Conservation (phyloP, 2,888 invertebrate genomes). For the Actias luna region DNA sequence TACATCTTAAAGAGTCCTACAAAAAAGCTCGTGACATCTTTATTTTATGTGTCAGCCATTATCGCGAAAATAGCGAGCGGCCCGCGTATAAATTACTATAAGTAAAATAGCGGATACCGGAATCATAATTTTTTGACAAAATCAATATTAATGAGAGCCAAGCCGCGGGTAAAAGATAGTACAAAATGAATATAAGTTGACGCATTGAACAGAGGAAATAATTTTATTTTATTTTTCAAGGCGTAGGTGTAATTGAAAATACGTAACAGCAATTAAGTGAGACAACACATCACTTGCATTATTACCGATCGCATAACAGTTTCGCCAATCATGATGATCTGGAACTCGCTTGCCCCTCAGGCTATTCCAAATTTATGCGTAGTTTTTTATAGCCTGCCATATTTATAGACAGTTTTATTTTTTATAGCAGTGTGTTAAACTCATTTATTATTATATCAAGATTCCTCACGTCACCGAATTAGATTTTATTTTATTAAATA, state of each 20-base stretch:
- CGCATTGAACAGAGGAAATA: not conserved
- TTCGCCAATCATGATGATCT: slow-evolving; percentile 15
- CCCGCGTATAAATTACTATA: too few relatives aligned
- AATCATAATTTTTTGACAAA: too few relatives aligned
- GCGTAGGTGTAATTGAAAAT: slow-evolving; percentile 5
- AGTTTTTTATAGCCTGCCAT: slow-evolving; percentile 14
- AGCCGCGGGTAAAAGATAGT: too few relatives aligned
- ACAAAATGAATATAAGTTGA: too few relatives aligned
- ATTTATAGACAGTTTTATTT: not conserved
- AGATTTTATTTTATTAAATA: not conserved
- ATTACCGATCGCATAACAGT: slow-evolving; percentile 12
- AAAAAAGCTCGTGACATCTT: too few relatives aligned
- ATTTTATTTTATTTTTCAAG: not conserved
- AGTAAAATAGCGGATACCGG: too few relatives aligned
- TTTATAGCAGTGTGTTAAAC: not conserved
- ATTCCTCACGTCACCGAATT: not conserved
- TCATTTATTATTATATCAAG: not conserved
- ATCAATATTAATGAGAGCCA: too few relatives aligned
- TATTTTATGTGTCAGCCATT: too few relatives aligned
- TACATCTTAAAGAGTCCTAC: too few relatives aligned
- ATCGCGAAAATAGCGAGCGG: too few relatives aligned
- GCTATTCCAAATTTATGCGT: slow-evolving; percentile 15
- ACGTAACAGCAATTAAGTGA: slow-evolving; percentile 12
- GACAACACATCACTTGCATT: slow-evolving; percentile 6
- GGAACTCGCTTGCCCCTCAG: slow-evolving; percentile 13